phyloP scores from a whole-genome alignment of 2,113 vertebrate genomes.

The Budorcas taxicolor region DNA sequence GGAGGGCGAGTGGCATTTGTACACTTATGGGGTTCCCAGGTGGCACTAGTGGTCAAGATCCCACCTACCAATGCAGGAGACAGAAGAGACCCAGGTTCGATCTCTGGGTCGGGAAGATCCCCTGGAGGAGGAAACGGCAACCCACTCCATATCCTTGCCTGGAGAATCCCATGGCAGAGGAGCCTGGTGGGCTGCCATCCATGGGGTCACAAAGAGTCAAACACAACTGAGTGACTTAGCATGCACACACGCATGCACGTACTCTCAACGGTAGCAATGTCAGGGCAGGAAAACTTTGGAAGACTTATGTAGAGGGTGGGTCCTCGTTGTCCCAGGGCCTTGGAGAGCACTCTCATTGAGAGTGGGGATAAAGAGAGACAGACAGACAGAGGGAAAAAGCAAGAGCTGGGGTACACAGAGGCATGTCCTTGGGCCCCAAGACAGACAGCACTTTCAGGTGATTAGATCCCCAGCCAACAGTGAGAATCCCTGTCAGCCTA shows the following conservation, averaged over 20 bases:
- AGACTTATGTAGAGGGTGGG: accelerated
- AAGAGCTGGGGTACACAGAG: neutral
- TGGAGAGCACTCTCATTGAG: accelerated
- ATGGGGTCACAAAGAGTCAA: neutral
- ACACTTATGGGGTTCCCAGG: neutral
- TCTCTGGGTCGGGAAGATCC: neutral
- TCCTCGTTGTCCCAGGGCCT: neutral
- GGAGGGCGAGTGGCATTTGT: neutral
- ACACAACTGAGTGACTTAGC: neutral
- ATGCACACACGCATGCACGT: accelerated
- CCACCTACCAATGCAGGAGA: neutral
- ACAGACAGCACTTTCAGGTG: neutral
- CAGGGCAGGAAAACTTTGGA: no score
- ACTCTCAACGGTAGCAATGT: accelerated
- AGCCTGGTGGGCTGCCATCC: neutral
- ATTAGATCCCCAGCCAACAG: neutral
- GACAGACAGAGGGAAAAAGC: neutral
- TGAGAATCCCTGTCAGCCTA: neutral
- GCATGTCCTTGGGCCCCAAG: neutral
- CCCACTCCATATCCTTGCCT: neutral
- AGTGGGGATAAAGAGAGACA: neutral
- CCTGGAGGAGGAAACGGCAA: neutral
- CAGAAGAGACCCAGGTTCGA: neutral
- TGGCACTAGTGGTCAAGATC: neutral
- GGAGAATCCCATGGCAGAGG: neutral